Evolutionary conservation across 2,797 vertebrate genomes (phyloP).

Genomic region (Melanotaenia parkinsoni): DNA sequence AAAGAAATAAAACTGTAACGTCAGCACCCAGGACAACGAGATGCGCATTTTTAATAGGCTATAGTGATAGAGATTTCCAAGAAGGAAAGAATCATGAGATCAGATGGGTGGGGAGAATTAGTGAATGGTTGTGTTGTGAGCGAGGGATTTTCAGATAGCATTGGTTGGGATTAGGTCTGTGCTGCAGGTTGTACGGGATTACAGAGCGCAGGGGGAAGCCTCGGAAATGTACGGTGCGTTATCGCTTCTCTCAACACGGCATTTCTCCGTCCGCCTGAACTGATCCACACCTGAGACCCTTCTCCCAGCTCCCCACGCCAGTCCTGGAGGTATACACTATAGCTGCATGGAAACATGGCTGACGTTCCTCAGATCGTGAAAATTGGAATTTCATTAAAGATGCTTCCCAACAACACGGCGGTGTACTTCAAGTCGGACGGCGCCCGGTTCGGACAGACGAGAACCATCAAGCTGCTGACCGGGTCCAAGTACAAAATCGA

Average conservation of each 20-base stretch:
- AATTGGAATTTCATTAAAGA: constrained; percentile 91
- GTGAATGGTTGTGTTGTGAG: neutral
- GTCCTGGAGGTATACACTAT: neutral
- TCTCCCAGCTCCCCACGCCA: neutral
- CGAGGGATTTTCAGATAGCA: constrained; percentile 13
- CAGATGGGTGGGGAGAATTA: neutral
- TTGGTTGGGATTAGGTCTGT: constrained; percentile 61
- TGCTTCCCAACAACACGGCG: constrained; percentile 91
- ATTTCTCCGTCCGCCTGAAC: constrained; percentile 2
- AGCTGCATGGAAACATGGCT: constrained; percentile 81
- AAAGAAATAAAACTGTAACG: constrained; percentile 9
- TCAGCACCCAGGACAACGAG: constrained; percentile 50
- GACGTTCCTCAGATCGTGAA: constrained; percentile 89
- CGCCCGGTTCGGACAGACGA: constrained; percentile 93
- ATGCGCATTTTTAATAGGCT: neutral
- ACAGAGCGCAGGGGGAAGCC: constrained; percentile 30
- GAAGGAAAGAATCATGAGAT: neutral
- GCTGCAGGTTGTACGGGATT: constrained; percentile 54
- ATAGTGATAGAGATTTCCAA: neutral
- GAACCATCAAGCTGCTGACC: constrained; percentile 96
- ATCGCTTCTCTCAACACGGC: constrained; percentile 1
- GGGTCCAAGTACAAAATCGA: constrained; percentile 95
- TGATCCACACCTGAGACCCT: constrained; percentile 4
- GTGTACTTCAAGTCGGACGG: constrained; percentile 96
- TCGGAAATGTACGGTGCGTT: constrained; percentile 15